phyloP scores from a whole-genome alignment of 2,113 vertebrate species.

The Siphamia tubifer region DNA sequence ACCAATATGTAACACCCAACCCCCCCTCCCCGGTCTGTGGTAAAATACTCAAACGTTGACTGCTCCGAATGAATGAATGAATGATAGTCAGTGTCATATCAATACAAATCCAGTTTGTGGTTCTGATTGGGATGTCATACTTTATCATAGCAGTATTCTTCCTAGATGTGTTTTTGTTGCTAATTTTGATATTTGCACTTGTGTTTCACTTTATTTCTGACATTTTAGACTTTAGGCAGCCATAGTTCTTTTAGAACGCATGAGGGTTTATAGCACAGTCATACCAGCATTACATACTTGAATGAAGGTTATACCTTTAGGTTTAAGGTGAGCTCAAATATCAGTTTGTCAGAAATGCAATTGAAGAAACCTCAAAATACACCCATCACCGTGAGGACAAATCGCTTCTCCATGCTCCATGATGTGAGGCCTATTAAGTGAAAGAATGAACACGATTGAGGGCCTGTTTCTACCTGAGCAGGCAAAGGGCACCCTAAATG shows the following conservation, averaged over 20 bases:
- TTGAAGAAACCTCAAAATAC: conserved; percentile 70
- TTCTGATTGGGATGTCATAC: conserved; percentile 28
- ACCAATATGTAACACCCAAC: no score
- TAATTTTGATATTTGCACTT: neutral
- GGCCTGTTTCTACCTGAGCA: conserved; percentile 58
- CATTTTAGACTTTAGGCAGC: neutral
- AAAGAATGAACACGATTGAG: conserved; percentile 59
- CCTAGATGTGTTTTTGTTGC: conserved; percentile 12
- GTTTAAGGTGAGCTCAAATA: conserved; percentile 59
- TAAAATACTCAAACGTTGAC: no score
- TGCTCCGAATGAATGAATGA: no score
- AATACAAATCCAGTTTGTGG: conserved; percentile 39
- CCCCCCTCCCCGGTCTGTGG: no score
- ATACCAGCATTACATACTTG: conserved; percentile 46
- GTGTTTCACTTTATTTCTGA: neutral
- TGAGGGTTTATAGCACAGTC: conserved; percentile 26
- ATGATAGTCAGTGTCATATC: conserved; percentile 19
- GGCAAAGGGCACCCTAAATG: conserved; percentile 65
- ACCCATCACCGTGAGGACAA: conserved; percentile 62
- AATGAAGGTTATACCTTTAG: conserved; percentile 46
- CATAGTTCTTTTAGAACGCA: neutral
- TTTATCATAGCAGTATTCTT: neutral
- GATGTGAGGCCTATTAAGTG: conserved; percentile 70
- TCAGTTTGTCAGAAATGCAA: conserved; percentile 69
- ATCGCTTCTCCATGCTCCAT: conserved; percentile 52